Base-by-base conservation (phyloP, 2,888 invertebrate species). In the Agonopterix arenella region DNA sequence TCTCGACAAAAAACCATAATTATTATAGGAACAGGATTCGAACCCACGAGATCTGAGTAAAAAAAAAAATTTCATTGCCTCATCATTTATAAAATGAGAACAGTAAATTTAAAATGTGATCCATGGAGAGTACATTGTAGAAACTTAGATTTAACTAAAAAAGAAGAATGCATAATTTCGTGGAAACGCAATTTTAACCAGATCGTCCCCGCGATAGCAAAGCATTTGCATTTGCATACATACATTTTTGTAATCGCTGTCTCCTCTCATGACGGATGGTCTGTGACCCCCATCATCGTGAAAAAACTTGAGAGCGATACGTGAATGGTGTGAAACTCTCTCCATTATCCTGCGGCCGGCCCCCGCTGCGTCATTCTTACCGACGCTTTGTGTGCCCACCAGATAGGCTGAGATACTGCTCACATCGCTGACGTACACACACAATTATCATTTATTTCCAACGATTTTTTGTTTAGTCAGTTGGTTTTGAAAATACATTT, bases 261-360 rank as follows among this genome's bases (percentile, higher is more conserved):
- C 45, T 43, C 18, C 36, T 41, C n/a, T 36, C 36, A 38, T 48
- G 50, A 46, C 38, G 36, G 46, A 41, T 48, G 44, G 59, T 60
- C 54, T 60, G 58, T 65, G 65, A 64, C 63, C 62, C 54, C 53
- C 48, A 49, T 28, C 46, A 64, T 69, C 80, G 80, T 74, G 76
- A 71, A 78, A 76, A 78, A 74, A 75, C 70, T 66, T 59, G 61
- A 66, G 66, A 73, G 66, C 70, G 67, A 71, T 69, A 64, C 64
- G 59, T 79, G 80, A 78, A 79, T 77, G 79, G 82, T 78, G 80
- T 78, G 80, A 81, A 80, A 69, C 76, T 73, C 68, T 70, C 66
- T 64, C 74, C 69, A 77, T 80, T 76, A 75, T 76, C 59, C 67
- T 54, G 58, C 59, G 61, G 59, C 56, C 58, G 69, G 62, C 70